Evolutionary conservation across 2,113 vertebrate species (phyloP), one percentile per base, ranked within the genome.

Genomic region (Nibea albiflora): DNA sequence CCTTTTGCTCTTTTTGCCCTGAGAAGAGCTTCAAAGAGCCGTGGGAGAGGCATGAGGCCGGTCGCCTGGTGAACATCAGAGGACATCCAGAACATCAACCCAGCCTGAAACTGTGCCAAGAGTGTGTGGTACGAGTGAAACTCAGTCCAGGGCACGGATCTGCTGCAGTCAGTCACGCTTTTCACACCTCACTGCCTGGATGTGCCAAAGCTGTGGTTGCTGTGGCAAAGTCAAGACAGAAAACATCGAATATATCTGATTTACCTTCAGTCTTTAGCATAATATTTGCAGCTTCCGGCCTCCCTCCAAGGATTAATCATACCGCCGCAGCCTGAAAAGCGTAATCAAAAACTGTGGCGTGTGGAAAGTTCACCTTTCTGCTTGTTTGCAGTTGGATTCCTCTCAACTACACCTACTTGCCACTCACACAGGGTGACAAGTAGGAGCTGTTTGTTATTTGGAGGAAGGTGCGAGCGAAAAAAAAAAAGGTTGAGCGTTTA

Each of bases 1-100:
- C 57, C 24, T 66, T 72, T 52, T 19, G 15, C 61, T 61, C 19
- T 58, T 60, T 80, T 80, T 77, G 52, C 42, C 20, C 54, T 0
- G 56, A 52, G 62, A 85, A 24, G 47, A 81, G 84, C 85, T 91
- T 91, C 80, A 93, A 90, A 91, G 85, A 35, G 78, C 76, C 4
- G 73, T 3, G 78, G 65, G 77, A 62, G 69, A 84, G 65, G 81
- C 52, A 22, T 68, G 76, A 72, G 64, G 71, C 81, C 7, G 65
- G 76, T 80, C 15, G 67, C 64, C 78, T 46, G 67, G 79, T 20
- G 81, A 88, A 82, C 84, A 80, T 88, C 84, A 89, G 77, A 89
- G 57, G 65, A 79, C 85, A 28, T 73, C 76, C 44, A 22, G 3
- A 71, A 49, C 68, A 60, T 81, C 81, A 84, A 35, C 61, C 12